These are phyloP conservation scores for Drosophila phalerata DNA, from an alignment of 2,888 invertebrate species.

Conservation along the genomic window DNA sequence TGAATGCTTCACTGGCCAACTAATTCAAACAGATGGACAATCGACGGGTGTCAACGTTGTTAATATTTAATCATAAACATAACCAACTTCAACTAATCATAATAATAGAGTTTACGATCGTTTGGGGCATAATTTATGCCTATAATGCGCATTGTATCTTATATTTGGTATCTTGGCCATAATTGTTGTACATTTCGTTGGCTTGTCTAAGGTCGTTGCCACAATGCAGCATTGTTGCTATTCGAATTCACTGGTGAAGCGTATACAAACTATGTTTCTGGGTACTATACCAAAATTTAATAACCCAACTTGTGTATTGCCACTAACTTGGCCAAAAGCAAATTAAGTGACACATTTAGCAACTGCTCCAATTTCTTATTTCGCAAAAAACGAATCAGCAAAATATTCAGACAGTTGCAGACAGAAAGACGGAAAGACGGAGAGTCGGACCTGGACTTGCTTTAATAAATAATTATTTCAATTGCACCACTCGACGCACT, in stretches of 20 bases:
- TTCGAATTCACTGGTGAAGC: conserved; percentile 7
- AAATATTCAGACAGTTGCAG: conserved; percentile 31
- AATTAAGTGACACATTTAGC: conserved; percentile 65
- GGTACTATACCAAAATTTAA: conserved; percentile 23
- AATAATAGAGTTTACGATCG: conserved; percentile 44
- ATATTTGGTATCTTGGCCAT: conserved; percentile 29
- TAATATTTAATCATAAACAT: conserved; percentile 4
- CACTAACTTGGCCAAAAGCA: conserved; percentile 45
- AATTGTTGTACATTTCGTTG: conserved; percentile 49
- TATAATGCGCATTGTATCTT: conserved; percentile 55
- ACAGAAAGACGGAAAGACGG: background rate
- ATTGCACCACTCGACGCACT: conserved; percentile 69
- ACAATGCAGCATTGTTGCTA: conserved; percentile 63
- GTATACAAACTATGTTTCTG: conserved; percentile 21
- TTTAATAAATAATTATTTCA: conserved; percentile 71
- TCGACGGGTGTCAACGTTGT: conserved; percentile 49
- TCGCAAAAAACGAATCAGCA: conserved; percentile 46
- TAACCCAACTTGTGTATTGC: conserved; percentile 10
- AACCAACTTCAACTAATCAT: conserved; percentile 39
- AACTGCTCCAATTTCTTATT: conserved; percentile 50
- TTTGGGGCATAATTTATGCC: conserved; percentile 62
- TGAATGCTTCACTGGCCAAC: conserved; percentile 55
- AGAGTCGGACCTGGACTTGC: conserved; percentile 17
- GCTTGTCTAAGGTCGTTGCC: conserved; percentile 53
- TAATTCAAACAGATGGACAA: conserved; percentile 36